Base-by-base conservation (phyloP, 37 sponge, comb jelly and placozoan species). In the Haliclona indistincta region DNA sequence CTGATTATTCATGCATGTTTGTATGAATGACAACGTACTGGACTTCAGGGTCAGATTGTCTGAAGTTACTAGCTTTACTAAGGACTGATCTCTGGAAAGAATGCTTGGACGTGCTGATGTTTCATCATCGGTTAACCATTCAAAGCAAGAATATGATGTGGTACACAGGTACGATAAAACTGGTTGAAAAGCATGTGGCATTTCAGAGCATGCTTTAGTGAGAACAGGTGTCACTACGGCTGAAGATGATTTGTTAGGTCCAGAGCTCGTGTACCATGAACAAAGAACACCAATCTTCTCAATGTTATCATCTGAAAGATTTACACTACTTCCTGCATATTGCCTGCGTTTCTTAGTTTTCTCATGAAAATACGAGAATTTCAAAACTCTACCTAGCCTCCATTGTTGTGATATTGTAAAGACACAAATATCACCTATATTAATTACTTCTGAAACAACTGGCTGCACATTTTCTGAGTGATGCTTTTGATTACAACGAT, bases 211-310 rank as follows among this genome's bases (percentile, higher is more conserved):
- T n/a, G n/a, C n/a, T 8, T 28, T 6, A 38, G 47, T 23, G 15
- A 36, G 4, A 35, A 33, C 54, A 4, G 67, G 36, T 7, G 51
- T 28, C 38, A 63, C 68, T 15, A 4, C 56, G 34, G n/a, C 8
- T 70, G 81, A 3, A 26, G 26, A 19, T 15, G 70, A 8, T 70
- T 15, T 22, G 34, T 63, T 28, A 47, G 20, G 2, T 29, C 29
- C 36, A 22, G 70, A 8, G 34, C 64, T 28, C 30, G 20, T 69
- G 47, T 35, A 81, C 82, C 82, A 81, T 26, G 82, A 81, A 63
- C 82, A 81, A 34, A 81, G 41, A 37, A 72, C 67, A 39, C 82
- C 82, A 20, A 73, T 62, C 38, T 63, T 25, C 3, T 53, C 40
- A 44, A 41, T 11, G 3, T 77, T 53, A 17, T 37, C 43, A 17